A percentile compares a stretch with the other conserved stretches of the same genome.
These are phyloP conservation scores for Dynastes maya DNA, from an alignment of 2,888 invertebrate species.

Conservation along the genomic window DNA sequence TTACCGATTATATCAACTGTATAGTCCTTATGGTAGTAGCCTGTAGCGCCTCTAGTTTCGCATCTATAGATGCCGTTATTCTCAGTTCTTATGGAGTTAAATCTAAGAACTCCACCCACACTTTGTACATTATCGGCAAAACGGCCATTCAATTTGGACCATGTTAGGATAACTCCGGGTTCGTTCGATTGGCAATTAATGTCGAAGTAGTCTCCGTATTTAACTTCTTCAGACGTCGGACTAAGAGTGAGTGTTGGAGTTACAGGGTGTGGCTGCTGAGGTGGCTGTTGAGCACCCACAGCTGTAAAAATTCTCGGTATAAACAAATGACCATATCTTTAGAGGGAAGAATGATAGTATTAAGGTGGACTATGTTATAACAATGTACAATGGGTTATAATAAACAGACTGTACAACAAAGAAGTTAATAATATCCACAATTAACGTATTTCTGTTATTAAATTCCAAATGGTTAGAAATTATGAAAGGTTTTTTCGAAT, in stretches of 20 bases:
- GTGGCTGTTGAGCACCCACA: constrained; percentile 4
- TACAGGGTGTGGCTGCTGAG: not conserved
- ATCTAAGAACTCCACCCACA: constrained; percentile 73
- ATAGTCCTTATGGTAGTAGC: constrained; percentile 74
- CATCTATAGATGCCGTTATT: constrained; percentile 83
- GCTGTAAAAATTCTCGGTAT: constrained; percentile 31
- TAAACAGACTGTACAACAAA: too few species aligned
- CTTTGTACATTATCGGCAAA: constrained; percentile 76
- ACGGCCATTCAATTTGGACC: constrained; percentile 75
- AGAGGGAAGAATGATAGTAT: too few species aligned
- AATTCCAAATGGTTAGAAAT: too few species aligned
- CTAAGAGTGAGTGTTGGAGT: constrained; percentile 65
- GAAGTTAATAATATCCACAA: too few species aligned
- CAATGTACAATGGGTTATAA: too few species aligned
- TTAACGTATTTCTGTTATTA: too few species aligned
- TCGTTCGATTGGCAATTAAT: constrained; percentile 77
- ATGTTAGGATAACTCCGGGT: constrained; percentile 73
- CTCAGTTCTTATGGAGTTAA: constrained; percentile 74
- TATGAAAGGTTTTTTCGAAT: too few species aligned
- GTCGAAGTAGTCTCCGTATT: constrained; percentile 77
- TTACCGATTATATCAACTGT: constrained; percentile 75
- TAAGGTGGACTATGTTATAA: too few species aligned
- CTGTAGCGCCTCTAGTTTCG: constrained; percentile 71
- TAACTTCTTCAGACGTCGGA: constrained; percentile 70
- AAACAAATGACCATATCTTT: not conserved